phyloP scores from a whole-genome alignment of 2,797 vertebrate genomes.

The Enoplosus armatus region DNA sequence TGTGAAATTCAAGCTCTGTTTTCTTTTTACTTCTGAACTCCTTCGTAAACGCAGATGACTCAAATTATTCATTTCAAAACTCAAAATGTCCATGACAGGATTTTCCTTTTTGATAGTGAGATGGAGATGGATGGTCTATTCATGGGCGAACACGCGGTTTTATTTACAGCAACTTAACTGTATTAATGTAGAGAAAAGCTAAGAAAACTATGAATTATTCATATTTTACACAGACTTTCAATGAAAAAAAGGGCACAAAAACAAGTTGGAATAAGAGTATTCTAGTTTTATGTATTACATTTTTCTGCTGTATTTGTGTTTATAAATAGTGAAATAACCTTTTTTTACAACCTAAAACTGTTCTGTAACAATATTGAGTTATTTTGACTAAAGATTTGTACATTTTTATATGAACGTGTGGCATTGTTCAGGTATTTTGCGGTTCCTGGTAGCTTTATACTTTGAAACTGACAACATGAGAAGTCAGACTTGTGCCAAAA shows the following conservation, averaged over 20 bases:
- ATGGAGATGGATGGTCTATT: background rate
- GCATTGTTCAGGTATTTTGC: background rate
- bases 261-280: background rate
- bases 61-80: conserved; percentile 29
- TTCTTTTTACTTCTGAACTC: background rate
- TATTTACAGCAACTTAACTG: conserved; percentile 22
- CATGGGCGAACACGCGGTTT: conserved; percentile 5
- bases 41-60: background rate
- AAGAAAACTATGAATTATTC: conserved; percentile 10
- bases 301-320: background rate
- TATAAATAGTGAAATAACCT: background rate
- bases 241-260: background rate
- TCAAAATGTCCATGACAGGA: background rate
- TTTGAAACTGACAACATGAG: background rate
- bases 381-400: background rate
- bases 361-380: background rate
- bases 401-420: background rate
- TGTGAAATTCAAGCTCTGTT: background rate
- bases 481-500: background rate
- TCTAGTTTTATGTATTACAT: background rate
- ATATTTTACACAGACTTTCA: conserved; percentile 4
- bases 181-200: background rate
- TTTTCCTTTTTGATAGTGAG: conserved; percentile 16
- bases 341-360: background rate
- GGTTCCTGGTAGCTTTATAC: background rate